phyloP scores from a whole-genome alignment of 2,888 invertebrate species.

The Oscheius sp. region DNA sequence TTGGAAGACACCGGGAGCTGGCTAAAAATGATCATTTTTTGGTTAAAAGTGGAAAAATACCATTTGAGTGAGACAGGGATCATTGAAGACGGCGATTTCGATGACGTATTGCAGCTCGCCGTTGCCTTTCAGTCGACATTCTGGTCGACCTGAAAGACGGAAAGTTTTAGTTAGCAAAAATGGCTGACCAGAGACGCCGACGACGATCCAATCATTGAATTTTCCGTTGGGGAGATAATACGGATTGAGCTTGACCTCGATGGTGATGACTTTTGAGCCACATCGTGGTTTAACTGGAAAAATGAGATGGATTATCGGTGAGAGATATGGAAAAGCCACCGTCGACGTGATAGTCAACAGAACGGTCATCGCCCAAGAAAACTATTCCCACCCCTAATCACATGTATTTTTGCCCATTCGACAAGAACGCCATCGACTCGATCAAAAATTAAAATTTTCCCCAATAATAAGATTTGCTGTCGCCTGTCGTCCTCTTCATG shows the following conservation, averaged over 20 bases:
- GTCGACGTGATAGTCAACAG: no score
- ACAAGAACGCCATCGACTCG: no score
- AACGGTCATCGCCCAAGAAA: no score
- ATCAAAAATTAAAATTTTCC: no score
- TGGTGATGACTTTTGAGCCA: constrained; percentile 64
- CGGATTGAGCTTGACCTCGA: constrained; percentile 67
- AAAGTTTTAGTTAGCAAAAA: not conserved
- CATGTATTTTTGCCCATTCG: no score
- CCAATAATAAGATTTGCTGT: not conserved
- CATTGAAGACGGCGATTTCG: constrained; percentile 71
- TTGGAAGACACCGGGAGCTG: constrained; percentile 69
- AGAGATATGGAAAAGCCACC: no score
- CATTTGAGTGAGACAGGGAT: constrained; percentile 70
- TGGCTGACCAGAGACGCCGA: constrained; percentile 67
- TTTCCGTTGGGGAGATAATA: constrained; percentile 57
- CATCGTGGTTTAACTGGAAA: constrained; percentile 68
- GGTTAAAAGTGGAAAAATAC: constrained; percentile 34
- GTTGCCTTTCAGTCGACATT: constrained; percentile 70
- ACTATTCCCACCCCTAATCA: no score
- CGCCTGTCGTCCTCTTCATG: not conserved
- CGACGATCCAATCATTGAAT: constrained; percentile 70
- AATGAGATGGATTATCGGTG: no score
- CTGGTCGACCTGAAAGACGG: constrained; percentile 50
- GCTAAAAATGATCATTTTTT: constrained; percentile 45
- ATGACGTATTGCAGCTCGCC: constrained; percentile 71